Conservation (phyloP, 2,888 invertebrate genomes). For the Cenopis cana region DNA sequence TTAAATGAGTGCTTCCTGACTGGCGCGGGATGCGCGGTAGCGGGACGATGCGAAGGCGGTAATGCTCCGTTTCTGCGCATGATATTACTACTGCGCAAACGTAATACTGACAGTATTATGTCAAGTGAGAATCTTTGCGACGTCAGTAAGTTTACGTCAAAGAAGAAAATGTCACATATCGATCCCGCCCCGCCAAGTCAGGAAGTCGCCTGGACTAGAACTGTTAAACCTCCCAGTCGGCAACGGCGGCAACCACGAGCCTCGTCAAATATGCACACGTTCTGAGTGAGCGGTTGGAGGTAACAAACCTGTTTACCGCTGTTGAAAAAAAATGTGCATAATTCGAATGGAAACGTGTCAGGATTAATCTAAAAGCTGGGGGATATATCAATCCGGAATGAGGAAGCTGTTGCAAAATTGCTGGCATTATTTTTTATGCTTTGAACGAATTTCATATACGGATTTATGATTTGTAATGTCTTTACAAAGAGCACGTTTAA, state of each 20-base stretch:
- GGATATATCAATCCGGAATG: slow-evolving; percentile 4
- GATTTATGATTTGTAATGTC: not conserved
- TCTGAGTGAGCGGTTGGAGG: slow-evolving; percentile 16
- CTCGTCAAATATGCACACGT: slow-evolving; percentile 30
- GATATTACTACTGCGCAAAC: too few species aligned
- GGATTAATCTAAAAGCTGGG: slow-evolving; percentile 6
- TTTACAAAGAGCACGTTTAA: not conserved
- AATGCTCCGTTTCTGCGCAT: too few species aligned
- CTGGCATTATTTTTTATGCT: not conserved
- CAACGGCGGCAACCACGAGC: not conserved
- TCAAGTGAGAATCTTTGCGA: too few species aligned
- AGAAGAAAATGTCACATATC: too few species aligned
- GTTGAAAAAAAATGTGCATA: slow-evolving; percentile 18
- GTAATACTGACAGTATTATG: too few species aligned
- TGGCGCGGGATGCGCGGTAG: too few species aligned
- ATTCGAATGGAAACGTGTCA: slow-evolving; percentile 16
- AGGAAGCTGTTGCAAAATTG: not conserved
- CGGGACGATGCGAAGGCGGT: too few species aligned
- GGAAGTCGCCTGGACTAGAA: not conserved
- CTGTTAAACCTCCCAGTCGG: slow-evolving; percentile 5
- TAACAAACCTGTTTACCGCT: slow-evolving; percentile 5
- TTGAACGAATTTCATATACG: not conserved
- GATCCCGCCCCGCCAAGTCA: too few species aligned
- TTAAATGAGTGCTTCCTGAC: too few species aligned
- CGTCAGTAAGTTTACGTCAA: too few species aligned